A percentile compares a stretch with the other conserved stretches of the same genome.
These are phyloP conservation scores for Scortum barcoo DNA, from an alignment of 2,113 vertebrate species.

Conservation along the genomic window DNA sequence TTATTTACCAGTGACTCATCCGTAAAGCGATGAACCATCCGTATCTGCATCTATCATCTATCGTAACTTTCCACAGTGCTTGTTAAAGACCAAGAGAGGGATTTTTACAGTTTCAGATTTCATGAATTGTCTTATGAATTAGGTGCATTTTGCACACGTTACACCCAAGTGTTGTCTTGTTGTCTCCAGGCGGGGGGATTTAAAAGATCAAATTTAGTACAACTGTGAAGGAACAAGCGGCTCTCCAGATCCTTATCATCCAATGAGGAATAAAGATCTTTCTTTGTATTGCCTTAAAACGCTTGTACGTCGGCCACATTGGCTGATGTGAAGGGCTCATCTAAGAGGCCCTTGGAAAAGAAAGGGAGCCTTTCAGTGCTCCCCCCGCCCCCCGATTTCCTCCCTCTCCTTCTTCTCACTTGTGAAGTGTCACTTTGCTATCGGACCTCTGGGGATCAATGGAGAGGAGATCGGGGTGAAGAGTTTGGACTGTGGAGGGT, in stretches of 20 bases:
- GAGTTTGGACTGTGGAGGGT: slow-evolving; percentile 1
- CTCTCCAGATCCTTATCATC: slow-evolving; percentile 55
- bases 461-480: slow-evolving; percentile 29
- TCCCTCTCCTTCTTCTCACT: slow-evolving; percentile 62
- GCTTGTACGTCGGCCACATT: slow-evolving; percentile 23
- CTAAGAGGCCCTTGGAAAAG: slow-evolving; percentile 63
- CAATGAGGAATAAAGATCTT: slow-evolving; percentile 55
- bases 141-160: neutral
- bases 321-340: slow-evolving; percentile 57
- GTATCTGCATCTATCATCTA: neutral
- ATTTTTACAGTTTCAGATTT: neutral
- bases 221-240: slow-evolving; percentile 33
- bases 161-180: slow-evolving; percentile 15
- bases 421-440: slow-evolving; percentile 79
- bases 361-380: slow-evolving; percentile 73
- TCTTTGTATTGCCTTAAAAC: slow-evolving; percentile 69
- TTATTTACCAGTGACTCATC: slow-evolving; percentile 19
- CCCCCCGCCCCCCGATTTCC: slow-evolving; percentile 56
- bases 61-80: neutral
- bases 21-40: neutral
- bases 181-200: neutral
- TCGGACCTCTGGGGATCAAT: slow-evolving; percentile 77
- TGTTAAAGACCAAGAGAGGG: neutral
- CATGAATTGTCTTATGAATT: neutral
- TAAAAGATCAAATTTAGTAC: neutral